phyloP scores from a whole-genome alignment of 2,888 invertebrate species.

The Penaeus monodon region DNA sequence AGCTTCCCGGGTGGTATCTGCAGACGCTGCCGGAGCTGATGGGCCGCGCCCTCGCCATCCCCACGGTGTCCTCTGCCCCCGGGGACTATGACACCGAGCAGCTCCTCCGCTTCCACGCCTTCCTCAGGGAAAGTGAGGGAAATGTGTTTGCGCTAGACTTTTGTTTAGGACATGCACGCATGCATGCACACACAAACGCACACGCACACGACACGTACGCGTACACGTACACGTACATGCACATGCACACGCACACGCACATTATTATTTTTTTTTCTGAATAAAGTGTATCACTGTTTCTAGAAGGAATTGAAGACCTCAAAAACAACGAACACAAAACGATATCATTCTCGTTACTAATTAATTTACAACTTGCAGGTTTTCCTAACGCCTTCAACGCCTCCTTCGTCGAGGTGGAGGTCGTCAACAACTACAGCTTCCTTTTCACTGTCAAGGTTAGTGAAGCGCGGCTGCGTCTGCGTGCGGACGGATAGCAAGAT shows the following conservation, averaged over 20 bases:
- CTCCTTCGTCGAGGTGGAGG: conserved; percentile 67
- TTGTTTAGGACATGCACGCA: neutral
- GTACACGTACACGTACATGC: neutral
- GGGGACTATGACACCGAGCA: conserved; percentile 42
- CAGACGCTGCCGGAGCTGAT: conserved; percentile 40
- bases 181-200: neutral
- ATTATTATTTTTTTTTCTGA: too few species aligned
- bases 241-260: conserved; percentile 16
- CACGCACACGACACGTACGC: conserved; percentile 4
- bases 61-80: conserved; percentile 35
- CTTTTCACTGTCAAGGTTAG: conserved; percentile 71
- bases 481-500: neutral
- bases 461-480: neutral
- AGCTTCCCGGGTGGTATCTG: conserved; percentile 36
- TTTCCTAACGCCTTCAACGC: conserved; percentile 65
- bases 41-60: conserved; percentile 35
- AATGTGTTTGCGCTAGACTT: too few species aligned
- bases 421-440: conserved; percentile 70
- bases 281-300: too few species aligned
- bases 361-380: conserved; percentile 38
- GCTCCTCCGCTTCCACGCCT: conserved; percentile 35
- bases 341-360: neutral
- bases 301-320: too few species aligned
- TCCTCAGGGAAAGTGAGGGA: conserved; percentile 47
- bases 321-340: neutral